phyloP scores from a whole-genome alignment of 2,113 vertebrate species.

The Rhabdomys dilectus region DNA sequence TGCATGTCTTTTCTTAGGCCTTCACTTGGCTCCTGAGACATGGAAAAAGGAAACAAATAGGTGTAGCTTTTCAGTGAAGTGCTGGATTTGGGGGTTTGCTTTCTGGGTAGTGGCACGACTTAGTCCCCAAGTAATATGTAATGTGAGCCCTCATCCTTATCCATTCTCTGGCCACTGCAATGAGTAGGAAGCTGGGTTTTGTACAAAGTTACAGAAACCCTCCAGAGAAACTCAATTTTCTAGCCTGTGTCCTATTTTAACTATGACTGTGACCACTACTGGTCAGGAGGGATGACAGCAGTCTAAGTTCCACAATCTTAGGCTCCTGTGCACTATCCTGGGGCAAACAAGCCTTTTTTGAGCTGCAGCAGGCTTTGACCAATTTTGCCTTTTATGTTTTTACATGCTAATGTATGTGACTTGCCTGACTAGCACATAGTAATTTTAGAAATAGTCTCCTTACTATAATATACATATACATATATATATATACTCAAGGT shows the following conservation, averaged over 20 bases:
- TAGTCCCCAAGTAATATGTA: constrained; percentile 15
- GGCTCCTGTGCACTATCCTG: background rate
- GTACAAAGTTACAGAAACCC: background rate
- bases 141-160: background rate
- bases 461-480: background rate
- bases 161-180: constrained; percentile 66
- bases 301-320: constrained; percentile 28
- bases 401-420: background rate
- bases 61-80: constrained; percentile 2
- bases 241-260: constrained; percentile 11
- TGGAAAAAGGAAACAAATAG: background rate
- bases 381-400: background rate
- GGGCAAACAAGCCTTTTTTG: background rate
- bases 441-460: background rate
- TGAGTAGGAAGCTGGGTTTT: constrained; percentile 61
- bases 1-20: background rate
- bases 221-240: background rate
- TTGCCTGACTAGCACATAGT: background rate
- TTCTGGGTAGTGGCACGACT: constrained; percentile 24
- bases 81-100: background rate
- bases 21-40: constrained; percentile 8
- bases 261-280: constrained; percentile 21
- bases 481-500: background rate
- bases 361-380: constrained; percentile 1
- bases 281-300: constrained; percentile 8